A percentile compares a stretch with the other conserved stretches of the same genome.
Conservation (phyloP, 1,140 invertebrate genomes). For the Cataglyphis hispanica region DNA sequence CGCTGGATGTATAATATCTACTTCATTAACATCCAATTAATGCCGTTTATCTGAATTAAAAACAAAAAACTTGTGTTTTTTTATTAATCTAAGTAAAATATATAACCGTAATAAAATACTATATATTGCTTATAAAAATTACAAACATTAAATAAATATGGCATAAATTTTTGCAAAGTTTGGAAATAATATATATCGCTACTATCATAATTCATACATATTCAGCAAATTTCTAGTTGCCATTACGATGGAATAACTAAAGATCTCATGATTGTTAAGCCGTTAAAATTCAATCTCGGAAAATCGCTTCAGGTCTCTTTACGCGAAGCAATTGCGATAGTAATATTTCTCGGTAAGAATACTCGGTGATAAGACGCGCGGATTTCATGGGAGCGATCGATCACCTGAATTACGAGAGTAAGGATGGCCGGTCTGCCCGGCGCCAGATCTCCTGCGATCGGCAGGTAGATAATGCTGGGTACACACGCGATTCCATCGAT, state of each 20-base stretch:
- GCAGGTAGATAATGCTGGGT: slow-evolving; percentile 82
- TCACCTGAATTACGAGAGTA: slow-evolving; percentile 70
- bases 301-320: slow-evolving; percentile 25
- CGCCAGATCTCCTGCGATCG: slow-evolving; percentile 80
- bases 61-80: not conserved
- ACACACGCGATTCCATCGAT: slow-evolving; percentile 83
- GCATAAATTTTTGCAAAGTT: not conserved
- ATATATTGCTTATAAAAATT: not conserved
- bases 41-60: not conserved
- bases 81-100: slow-evolving; percentile 11
- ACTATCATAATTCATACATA: not conserved
- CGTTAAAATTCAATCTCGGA: slow-evolving; percentile 53
- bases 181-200: not conserved
- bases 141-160: slow-evolving; percentile 5
- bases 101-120: not conserved
- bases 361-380: slow-evolving; percentile 50
- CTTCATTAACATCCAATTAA: slow-evolving; percentile 55
- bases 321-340: slow-evolving; percentile 34
- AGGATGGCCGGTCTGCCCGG: slow-evolving; percentile 68
- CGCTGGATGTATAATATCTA: not conserved
- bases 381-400: slow-evolving; percentile 64
- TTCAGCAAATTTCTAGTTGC: not conserved
- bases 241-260: slow-evolving; percentile 14
- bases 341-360: slow-evolving; percentile 48
- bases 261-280: slow-evolving; percentile 29